phyloP scores from a whole-genome alignment of 2,797 vertebrate genomes.

The Brachymystax lenok region DNA sequence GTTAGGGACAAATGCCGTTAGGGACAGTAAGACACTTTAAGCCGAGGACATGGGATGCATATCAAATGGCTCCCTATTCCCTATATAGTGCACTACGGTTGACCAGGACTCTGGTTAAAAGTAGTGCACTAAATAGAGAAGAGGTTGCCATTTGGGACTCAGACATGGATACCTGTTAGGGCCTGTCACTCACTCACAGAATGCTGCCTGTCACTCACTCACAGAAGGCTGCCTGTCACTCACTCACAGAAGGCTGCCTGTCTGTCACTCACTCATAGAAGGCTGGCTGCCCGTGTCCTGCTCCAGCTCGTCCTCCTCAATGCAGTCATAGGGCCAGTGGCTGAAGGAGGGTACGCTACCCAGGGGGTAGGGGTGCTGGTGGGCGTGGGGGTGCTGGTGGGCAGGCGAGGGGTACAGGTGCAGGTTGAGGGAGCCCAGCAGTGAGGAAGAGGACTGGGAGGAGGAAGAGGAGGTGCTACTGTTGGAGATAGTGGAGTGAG shows the following conservation, averaged over 20 bases:
- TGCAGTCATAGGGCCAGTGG: slow-evolving; percentile 82
- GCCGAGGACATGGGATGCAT: too few relatives aligned
- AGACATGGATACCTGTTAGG: neutral
- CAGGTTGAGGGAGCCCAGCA: slow-evolving; percentile 79
- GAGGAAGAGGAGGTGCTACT: slow-evolving; percentile 86
- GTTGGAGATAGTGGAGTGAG: slow-evolving; percentile 85
- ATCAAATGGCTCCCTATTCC: too few relatives aligned
- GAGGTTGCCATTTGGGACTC: neutral
- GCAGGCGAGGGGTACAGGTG: slow-evolving; percentile 71
- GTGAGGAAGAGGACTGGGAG: slow-evolving; percentile 83
- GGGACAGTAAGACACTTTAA: too few relatives aligned
- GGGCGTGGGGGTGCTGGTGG: slow-evolving; percentile 37
- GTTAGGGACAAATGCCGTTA: neutral
- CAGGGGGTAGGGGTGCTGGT: slow-evolving; percentile 54
- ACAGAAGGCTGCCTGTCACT: neutral
- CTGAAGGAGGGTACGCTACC: slow-evolving; percentile 64
- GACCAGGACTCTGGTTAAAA: too few relatives aligned
- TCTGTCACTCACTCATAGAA: slow-evolving; percentile 72
- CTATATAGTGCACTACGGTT: too few relatives aligned
- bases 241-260: neutral
- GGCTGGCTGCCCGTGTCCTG: slow-evolving; percentile 75
- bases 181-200: neutral
- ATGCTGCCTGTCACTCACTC: neutral
- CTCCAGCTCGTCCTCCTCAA: slow-evolving; percentile 84
- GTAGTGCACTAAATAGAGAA: neutral